Evolutionary conservation across 2,888 invertebrate species (phyloP).

Genomic region (Cyclophora punctaria): DNA sequence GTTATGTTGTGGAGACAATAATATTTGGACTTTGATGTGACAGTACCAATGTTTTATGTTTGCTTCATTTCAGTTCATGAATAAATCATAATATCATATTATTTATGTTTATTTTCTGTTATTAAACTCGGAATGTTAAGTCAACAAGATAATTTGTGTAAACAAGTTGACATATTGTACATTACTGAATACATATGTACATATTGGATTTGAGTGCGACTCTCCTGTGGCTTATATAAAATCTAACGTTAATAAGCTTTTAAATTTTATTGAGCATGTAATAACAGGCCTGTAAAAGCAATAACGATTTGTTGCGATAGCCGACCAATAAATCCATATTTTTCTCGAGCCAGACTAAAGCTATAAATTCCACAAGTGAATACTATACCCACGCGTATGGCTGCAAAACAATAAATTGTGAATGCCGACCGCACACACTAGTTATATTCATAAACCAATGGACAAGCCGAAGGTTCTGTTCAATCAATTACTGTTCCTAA

Average conservation of each 20-base stretch:
- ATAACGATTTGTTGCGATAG: constrained; percentile 49
- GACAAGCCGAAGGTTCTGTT: constrained; percentile 33
- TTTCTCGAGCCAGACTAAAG: constrained; percentile 50
- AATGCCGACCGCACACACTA: constrained; percentile 41
- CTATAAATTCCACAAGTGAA: constrained; percentile 54
- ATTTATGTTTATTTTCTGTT: too few species aligned
- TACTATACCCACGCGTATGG: constrained; percentile 47
- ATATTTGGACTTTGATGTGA: too few species aligned
- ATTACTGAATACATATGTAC: too few species aligned
- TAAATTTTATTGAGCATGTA: not conserved
- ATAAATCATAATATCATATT: too few species aligned
- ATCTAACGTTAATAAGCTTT: not conserved
- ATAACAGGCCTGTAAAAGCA: constrained; percentile 23
- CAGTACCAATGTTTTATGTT: too few species aligned
- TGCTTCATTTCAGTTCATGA: too few species aligned
- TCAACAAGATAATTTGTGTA: too few species aligned
- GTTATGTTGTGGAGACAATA: too few species aligned
- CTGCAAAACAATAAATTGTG: constrained; percentile 60
- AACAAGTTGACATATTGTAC: too few species aligned
- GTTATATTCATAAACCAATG: constrained; percentile 38
- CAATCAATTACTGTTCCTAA: constrained; percentile 28
- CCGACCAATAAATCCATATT: constrained; percentile 55
- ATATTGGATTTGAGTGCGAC: too few species aligned
- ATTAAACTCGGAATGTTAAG: too few species aligned
- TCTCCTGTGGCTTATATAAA: not conserved